phyloP scores from a whole-genome alignment of 2,888 invertebrate genomes.

The Amphipoea lucens region DNA sequence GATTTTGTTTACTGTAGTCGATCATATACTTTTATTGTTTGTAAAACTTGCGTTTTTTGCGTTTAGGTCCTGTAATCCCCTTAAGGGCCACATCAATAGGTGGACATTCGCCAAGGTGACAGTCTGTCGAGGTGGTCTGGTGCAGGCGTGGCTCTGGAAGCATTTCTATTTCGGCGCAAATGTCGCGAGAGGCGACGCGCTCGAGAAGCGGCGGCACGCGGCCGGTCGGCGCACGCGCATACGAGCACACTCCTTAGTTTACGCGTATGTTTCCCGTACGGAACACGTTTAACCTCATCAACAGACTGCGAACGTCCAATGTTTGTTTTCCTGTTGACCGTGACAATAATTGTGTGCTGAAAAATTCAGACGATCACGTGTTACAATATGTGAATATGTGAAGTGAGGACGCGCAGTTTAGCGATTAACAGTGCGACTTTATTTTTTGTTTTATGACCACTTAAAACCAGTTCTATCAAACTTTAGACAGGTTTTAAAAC shows the following conservation, averaged over 20 bases:
- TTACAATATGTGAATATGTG: slow-evolving; percentile 46
- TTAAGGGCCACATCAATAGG: slow-evolving; percentile 10
- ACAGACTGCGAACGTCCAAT: slow-evolving; percentile 61
- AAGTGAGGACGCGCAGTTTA: slow-evolving; percentile 45
- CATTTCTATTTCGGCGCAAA: slow-evolving; percentile 86
- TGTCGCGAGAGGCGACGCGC: slow-evolving; percentile 74
- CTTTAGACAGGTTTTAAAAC: slow-evolving; percentile 12
- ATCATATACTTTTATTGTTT: no score
- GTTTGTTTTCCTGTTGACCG: slow-evolving; percentile 54
- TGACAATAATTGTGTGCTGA: slow-evolving; percentile 53
- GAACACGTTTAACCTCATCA: slow-evolving; percentile 77
- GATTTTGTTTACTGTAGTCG: no score
- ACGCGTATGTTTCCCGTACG: slow-evolving; percentile 80
- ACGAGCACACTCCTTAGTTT: slow-evolving; percentile 79
- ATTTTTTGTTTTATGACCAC: slow-evolving; percentile 18
- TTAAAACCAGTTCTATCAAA: slow-evolving; percentile 43
- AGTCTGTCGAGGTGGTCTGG: slow-evolving; percentile 61
- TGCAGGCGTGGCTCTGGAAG: slow-evolving; percentile 72
- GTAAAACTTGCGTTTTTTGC: no score
- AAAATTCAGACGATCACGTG: slow-evolving; percentile 42
- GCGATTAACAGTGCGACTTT: slow-evolving; percentile 8
- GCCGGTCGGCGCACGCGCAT: slow-evolving; percentile 74
- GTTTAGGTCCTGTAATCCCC: no score
- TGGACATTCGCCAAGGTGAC: slow-evolving; percentile 65
- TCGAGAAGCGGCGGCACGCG: slow-evolving; percentile 76